phyloP scores from a whole-genome alignment of 2,797 vertebrate species.

The Sphaeramia orbicularis region DNA sequence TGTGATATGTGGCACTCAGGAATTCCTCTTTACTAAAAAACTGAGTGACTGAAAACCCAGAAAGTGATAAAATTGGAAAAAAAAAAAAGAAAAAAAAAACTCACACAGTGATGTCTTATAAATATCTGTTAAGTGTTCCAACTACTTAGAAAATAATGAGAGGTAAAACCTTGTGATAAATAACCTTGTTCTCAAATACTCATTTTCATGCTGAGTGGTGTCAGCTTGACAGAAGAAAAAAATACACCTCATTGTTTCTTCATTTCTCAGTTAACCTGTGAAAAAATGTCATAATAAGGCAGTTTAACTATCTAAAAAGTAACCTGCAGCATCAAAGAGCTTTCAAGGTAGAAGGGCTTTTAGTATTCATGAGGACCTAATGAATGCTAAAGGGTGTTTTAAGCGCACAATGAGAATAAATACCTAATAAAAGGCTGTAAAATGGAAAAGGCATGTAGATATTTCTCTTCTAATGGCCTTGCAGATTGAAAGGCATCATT shows the following conservation, averaged over 20 bases:
- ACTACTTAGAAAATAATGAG: not conserved
- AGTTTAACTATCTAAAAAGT: not conserved
- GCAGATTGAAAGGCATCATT: conserved; percentile 34
- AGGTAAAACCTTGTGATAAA: conserved; percentile 7
- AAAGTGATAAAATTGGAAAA: too few species aligned
- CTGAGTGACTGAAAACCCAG: too few species aligned
- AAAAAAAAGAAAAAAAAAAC: too few species aligned
- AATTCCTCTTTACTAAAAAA: too few species aligned
- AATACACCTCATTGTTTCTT: not conserved
- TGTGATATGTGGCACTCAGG: too few species aligned
- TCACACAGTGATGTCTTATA: too few species aligned
- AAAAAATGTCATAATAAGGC: not conserved
- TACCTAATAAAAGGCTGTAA: conserved; percentile 25
- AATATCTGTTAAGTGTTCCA: too few species aligned
- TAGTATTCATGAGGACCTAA: conserved; percentile 23
- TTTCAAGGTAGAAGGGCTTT: not conserved
- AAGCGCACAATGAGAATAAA: conserved; percentile 40
- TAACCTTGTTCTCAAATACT: conserved; percentile 3
- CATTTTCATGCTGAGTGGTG: not conserved
- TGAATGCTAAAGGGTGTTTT: conserved; percentile 39
- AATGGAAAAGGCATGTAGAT: conserved; percentile 49
- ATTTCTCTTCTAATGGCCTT: conserved; percentile 51
- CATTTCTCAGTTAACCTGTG: not conserved
- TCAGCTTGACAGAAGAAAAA: conserved; percentile 11
- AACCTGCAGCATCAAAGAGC: not conserved